Evolutionary conservation across 2,888 invertebrate genomes (phyloP), one percentile per base, ranked within the genome.

Genomic region (Orthosia gracilis): DNA sequence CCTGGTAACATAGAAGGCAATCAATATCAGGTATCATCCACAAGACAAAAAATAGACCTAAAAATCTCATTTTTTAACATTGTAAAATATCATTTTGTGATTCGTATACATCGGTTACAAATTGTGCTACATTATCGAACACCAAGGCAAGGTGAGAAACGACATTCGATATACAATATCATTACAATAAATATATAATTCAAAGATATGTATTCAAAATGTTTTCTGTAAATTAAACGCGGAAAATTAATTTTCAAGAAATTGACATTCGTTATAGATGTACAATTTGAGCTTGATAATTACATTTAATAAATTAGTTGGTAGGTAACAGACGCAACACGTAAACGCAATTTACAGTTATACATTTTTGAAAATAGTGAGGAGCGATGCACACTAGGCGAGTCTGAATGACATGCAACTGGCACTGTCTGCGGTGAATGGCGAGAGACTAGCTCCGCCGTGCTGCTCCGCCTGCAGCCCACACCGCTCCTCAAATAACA

Each of bases 81-180:
- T 94, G 94, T 96, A 96, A 95, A 96, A 96, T 96, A 96, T 95
- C 92, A 94, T 94, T 92, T 92, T 92, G 92, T 93, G 91, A 89
- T 87, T 96, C 96, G 96, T 96, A 96, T 96, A 96, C 96, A 95
- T 96, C 91, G 95, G 96, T 96, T 96, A 94, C 96, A 95, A 87
- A 94, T 96, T 95, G 96, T 96, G 96, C 96, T 96, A 95, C 93
- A 90, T 90, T 92, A 93, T 88, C 94, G 94, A 96, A 96, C 96
- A 96, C 96, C 94, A 96, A 96, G 96, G 96, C 96, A 95, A 94
- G 94, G 95, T 95, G 95, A 91, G 85, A 85, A 94, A 93, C 91
- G 91, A 93, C 93, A 95, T 94, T 87, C 91, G 92, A 92, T 86
- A 89, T 90, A 91, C 90, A 91, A 89, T 90, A 93, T 89, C 78